These are phyloP conservation scores for Sialia sialis DNA, from an alignment of 2,113 vertebrate species.

Conservation along the genomic window DNA sequence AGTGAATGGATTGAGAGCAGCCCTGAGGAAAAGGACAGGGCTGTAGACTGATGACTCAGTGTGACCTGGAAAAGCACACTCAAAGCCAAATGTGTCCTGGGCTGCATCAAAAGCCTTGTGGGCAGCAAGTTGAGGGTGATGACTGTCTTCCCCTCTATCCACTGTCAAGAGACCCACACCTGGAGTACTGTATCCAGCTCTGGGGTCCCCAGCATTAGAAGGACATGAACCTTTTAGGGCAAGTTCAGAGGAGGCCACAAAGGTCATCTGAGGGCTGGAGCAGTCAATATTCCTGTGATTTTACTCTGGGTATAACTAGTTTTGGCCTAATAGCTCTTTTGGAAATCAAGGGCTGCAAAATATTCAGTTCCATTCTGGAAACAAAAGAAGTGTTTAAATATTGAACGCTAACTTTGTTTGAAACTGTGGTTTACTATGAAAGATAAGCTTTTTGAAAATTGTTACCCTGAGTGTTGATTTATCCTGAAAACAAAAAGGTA, in stretches of 20 bases:
- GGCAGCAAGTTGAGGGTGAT: background rate
- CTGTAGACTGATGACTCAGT: background rate
- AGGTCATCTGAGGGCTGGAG: background rate
- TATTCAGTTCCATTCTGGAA: background rate
- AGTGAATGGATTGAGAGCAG: background rate
- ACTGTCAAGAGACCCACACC: background rate
- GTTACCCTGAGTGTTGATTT: background rate
- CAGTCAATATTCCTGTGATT: background rate
- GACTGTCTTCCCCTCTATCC: background rate
- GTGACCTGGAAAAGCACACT: background rate
- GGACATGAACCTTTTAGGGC: too few species aligned
- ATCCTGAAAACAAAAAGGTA: background rate
- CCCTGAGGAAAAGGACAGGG: background rate
- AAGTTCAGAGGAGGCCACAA: background rate
- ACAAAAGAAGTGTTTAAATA: background rate
- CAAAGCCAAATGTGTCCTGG: background rate
- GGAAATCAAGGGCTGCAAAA: background rate
- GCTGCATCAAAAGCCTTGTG: accelerated
- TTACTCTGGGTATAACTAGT: background rate
- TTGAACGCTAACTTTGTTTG: background rate
- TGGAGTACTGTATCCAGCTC: background rate
- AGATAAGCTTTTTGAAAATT: background rate
- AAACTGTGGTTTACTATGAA: background rate
- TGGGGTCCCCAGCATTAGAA: background rate
- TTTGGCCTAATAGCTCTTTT: background rate